Base-by-base conservation (phyloP, 2,888 invertebrate species). In the Hololepta plana region DNA sequence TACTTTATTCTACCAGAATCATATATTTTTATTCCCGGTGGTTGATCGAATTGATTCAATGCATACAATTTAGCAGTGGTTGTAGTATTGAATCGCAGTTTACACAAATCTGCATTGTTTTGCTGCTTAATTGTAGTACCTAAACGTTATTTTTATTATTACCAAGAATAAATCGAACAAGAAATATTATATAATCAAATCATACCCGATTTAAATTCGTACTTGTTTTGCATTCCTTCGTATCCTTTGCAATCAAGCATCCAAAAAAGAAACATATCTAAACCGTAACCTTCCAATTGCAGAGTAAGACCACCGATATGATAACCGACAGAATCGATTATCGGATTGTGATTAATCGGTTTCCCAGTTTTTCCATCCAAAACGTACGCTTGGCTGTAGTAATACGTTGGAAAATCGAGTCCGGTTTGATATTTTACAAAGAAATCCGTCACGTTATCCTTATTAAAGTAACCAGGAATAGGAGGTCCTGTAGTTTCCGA, bases 201-300 rank as follows among this genome's bases (percentile, higher is more conserved):
- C 13, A 27, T 30, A 35, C 51, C 47, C 34, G 57, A 55, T 20
- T 57, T 44, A 42, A 62, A 66, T 31, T 59, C 58, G 39, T 63
- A 66, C 12, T 57, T 56, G 31, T 62, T 59, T 32, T 57, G 60
- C 8, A 49, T 53, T 23, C 56, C 56, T 31, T 54, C 61, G 21
- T 49, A 41, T 16, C 28, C 30, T 51, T 61, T 46, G 40, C 76
- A 76, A 40, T 77, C 72, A 2, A 72, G 65, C 15, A 71, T 67
- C 81, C 81, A 84, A 45, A 73, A 75, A 2, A 82, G 48, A 43
- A 75, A 81, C 46, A 77, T 63, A 46, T 84, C 82, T 38, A 75
- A 74, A 2, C 80, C 80, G 35, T 58, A 59, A 5, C 60, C 62
- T 36, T 67, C 62, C 32, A 66, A 58, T 9, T 64, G 62, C 22